phyloP scores from a whole-genome alignment of 2,888 invertebrate species.

The Penaeus monodon region DNA sequence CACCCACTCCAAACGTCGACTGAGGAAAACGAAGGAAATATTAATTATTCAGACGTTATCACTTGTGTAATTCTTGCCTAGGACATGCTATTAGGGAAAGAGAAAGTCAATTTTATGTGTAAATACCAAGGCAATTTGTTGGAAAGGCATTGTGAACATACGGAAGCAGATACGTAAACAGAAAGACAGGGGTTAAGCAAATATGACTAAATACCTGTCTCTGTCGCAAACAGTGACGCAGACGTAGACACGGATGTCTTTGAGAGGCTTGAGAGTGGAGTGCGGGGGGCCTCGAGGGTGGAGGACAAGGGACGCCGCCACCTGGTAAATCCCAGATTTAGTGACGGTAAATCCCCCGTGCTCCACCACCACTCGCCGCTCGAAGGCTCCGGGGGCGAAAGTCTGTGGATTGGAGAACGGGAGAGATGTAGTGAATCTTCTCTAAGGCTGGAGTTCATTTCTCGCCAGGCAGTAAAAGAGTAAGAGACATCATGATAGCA shows the following conservation, averaged over 20 bases:
- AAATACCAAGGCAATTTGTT: too few relatives aligned
- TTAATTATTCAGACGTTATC: neutral
- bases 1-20: slow-evolving; percentile 48
- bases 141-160: too few relatives aligned
- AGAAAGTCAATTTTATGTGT: too few relatives aligned
- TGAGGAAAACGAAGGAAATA: slow-evolving; percentile 13
- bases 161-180: neutral
- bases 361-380: slow-evolving; percentile 53
- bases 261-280: slow-evolving; percentile 16
- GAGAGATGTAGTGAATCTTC: neutral
- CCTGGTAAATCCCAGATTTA: slow-evolving; percentile 59
- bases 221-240: slow-evolving; percentile 52
- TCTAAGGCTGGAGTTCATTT: neutral
- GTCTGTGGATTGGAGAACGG: slow-evolving; percentile 28
- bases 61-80: too few relatives aligned
- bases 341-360: slow-evolving; percentile 56
- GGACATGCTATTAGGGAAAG: too few relatives aligned
- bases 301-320: slow-evolving; percentile 51
- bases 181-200: neutral
- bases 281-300: slow-evolving; percentile 30
- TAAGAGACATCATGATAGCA: too few relatives aligned
- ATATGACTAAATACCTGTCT: slow-evolving; percentile 35
- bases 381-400: slow-evolving; percentile 57
- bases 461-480: too few relatives aligned
- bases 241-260: slow-evolving; percentile 47